Evolutionary conservation across 1,140 invertebrate genomes (phyloP), one percentile per base, ranked within the genome.

Genomic region (Phortica variegata): DNA sequence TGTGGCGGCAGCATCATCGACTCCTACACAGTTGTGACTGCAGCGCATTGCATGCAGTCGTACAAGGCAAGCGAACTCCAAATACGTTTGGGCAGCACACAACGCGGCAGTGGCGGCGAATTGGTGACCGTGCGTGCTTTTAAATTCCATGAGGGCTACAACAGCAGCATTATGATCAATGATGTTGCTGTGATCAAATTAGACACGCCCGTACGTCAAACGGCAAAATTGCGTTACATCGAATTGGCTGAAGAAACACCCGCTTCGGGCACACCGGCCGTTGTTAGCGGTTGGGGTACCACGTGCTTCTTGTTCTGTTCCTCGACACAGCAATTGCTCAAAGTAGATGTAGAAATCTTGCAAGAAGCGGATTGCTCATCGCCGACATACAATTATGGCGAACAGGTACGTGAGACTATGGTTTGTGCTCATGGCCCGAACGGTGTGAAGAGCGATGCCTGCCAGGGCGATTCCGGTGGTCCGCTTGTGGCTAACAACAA

Each of bases 1-100:
- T 85, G 84, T 52, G 84, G 84, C n/a, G 84, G 81, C 9, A 79
- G 79, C 16, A 73, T 86, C 45, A 77, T 84, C 61, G 12, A 13
- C 8, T n/a, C 29, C 10, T 54, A 61, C 1, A 79, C 66, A 48
- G 60, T 83, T 26, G 37, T 86, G 16, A 83, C 81, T n/a, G 83
- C 84, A 21, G 84, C 82, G 41, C 84, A 86, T 57, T 86, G 84
- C 49, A 47, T 72, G 63, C 66, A 69, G 17, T 44, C 40, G 0
- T 49, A 57, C 26, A 19, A 21, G 3, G 49, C 61, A 3, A 20
- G 2, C 13, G 32, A 58, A 37, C 19, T 74, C 1, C 52, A 60
- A 23, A 48, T 74, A 0, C 71, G 71, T n/a, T 12, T 61, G 5
- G 71, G 71, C 9, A 58, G 66, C 12, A 60, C 65, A 1, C 6